Evolutionary conservation across 2,113 vertebrate species (phyloP), one percentile per base, ranked within the genome.

Genomic region (Uria aalge): DNA sequence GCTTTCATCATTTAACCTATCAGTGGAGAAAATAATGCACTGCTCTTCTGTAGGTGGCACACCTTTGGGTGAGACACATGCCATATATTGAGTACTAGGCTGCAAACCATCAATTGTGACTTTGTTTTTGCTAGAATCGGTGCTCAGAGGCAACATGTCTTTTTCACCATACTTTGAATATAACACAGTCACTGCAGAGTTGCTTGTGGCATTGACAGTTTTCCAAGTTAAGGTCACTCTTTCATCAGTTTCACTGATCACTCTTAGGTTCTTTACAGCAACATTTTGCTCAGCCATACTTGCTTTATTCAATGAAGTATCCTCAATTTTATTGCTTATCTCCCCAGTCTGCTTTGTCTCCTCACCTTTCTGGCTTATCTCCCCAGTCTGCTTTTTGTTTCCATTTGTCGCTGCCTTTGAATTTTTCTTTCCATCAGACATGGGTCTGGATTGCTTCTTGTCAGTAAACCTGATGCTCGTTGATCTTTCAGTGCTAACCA

Each of bases 121-220:
- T 97, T 98, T 99, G 62, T 98, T 99, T 96, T 98, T 98, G 73
- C 98, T 98, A 24, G 98, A 94, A 40, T 98, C 98, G 0, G 98
- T 98, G 64, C 98, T 98, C 47, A 99, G 60, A 36, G 98, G 98
- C 90, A 98, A 96, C 97, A 99, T 99, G 18, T 97, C 98, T 71
- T 99, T 98, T 27, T 99, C 99, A 5, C 98, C 99, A 5, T 99
- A 98, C n/a, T 98, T 99, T 32, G 99, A 99, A 82, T 99, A 99
- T 10, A 99, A 90, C 21, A 99, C 98, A 5, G 98, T 99, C 63
- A 99, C 92, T 2, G 97, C 97, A 0, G 97, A 83, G 68, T 97
- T 96, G 19, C 93, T 97, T 7, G 97, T 95, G 85, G 98, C 91
- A 21, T 98, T 98, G 73, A 98, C 66, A 8, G 92, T 96, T 75